phyloP scores from a whole-genome alignment of 64 coral and sea anemone genomes.

The Montipora foliosa region DNA sequence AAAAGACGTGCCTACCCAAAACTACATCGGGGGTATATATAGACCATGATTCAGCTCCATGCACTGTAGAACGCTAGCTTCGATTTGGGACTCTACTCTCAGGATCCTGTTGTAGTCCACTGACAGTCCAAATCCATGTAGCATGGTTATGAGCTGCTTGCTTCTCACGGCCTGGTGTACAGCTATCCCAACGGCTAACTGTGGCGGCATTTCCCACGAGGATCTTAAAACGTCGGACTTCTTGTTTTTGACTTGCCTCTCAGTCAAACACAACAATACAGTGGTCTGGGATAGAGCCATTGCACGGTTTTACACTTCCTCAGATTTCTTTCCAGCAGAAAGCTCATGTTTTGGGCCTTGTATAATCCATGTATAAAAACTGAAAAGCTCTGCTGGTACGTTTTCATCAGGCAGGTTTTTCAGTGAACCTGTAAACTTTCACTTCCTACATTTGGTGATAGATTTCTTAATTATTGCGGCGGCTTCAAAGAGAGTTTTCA shows the following conservation, averaged over 20 bases:
- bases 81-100: background rate
- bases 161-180: background rate
- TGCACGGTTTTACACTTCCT: constrained; percentile 52
- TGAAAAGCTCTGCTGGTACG: constrained; percentile 23
- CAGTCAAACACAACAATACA: constrained; percentile 55
- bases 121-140: background rate
- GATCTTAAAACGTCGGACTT: background rate
- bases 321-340: background rate
- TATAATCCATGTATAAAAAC: constrained; percentile 47
- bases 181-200: background rate
- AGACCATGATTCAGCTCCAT: background rate
- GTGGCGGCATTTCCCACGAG: background rate
- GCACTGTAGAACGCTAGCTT: background rate
- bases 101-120: background rate
- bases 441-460: constrained; percentile 49
- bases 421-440: constrained; percentile 57
- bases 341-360: constrained; percentile 39
- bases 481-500: constrained; percentile 73
- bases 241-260: constrained; percentile 30
- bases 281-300: constrained; percentile 51
- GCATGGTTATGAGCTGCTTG: background rate
- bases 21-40: background rate
- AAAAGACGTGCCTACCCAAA: background rate
- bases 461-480: constrained; percentile 42
- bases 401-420: constrained; percentile 32